Base-by-base conservation (phyloP, 2,888 invertebrate species). In the Drosophila algonquin region DNA sequence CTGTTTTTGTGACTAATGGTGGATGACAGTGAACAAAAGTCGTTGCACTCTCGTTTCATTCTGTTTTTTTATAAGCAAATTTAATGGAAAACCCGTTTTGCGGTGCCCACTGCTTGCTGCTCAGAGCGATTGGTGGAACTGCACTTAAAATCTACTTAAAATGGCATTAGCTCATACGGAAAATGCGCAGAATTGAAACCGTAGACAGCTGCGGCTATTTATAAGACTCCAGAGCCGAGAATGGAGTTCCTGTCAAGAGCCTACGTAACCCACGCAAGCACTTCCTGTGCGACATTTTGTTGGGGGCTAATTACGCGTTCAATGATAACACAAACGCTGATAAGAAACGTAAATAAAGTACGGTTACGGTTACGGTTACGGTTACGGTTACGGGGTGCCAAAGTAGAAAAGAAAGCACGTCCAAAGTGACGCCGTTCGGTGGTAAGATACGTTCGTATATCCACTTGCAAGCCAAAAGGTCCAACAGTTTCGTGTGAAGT, bases 21-120 rank as follows among this genome's bases (percentile, higher is more conserved):
- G 65, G 58, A 69, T 67, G 76, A 79, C 63, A 81, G 56, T 58
- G 58, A 16, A 27, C 53, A 57, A 70, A 73, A 75, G 84, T 87
- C 81, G 69, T 87, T 87, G 81, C 72, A 83, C 87, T 84, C 76
- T n/a, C 53, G 47, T 56, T 75, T 5, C 40, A 40, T 14, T 6
- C 40, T 7, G 40, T n/a, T 40, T 14, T 40, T 1, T 40, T 14
- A 18, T 14, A 27, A 48, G 21, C 44, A 24, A 30, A 63, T 62
- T 32, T 10, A 63, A 63, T 63, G 58, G 30, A 27, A 76, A 81
- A 82, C 80, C 60, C 44, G 83, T 73, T n/a, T 16, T 51, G 24
- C 10, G 27, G 14, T 16, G 32, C 47, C 16, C 14, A 14, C 59
- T 48, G 27, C 32, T 16, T 10, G 62, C 24, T 47, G 18, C 8